Evolutionary conservation across 2,888 invertebrate species (phyloP).

Genomic region (Venusia cambrica): DNA sequence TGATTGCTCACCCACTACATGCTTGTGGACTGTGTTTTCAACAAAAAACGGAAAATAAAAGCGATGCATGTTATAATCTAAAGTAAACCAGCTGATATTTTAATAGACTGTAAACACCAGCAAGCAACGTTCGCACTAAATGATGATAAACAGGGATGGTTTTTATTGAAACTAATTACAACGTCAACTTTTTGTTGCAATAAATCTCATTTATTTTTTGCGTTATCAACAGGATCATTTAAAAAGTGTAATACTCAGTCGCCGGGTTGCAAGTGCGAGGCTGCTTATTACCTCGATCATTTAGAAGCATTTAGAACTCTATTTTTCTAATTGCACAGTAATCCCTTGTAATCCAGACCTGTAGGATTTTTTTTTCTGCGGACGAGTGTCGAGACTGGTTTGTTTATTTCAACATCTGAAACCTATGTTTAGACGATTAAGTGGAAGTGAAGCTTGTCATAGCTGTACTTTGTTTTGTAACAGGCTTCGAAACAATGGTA

Average conservation of each 20-base stretch:
- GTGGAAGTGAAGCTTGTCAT: not conserved
- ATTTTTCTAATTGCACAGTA: conserved; percentile 9
- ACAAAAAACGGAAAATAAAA: too few relatives aligned
- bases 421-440: not conserved
- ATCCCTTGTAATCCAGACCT: conserved; percentile 6
- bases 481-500: conserved; percentile 16
- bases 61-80: too few relatives aligned
- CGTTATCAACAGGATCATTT: conserved; percentile 15
- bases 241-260: conserved; percentile 6
- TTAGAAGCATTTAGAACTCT: not conserved
- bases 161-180: conserved; percentile 62
- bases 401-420: conserved; percentile 3
- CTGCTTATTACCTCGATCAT: conserved; percentile 7
- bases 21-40: too few relatives aligned
- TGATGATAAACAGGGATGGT: conserved; percentile 35
- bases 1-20: too few relatives aligned
- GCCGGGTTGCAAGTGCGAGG: not conserved
- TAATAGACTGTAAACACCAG: conserved; percentile 10
- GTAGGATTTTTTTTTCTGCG: conserved; percentile 4
- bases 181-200: conserved; percentile 60
- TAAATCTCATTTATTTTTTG: conserved; percentile 72
- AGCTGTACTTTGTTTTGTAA: conserved; percentile 3
- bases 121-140: conserved; percentile 31
- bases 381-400: conserved; percentile 2
- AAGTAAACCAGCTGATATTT: conserved; percentile 3